phyloP scores from a whole-genome alignment of 1,140 invertebrate genomes.

The Procambarus virginalis region DNA sequence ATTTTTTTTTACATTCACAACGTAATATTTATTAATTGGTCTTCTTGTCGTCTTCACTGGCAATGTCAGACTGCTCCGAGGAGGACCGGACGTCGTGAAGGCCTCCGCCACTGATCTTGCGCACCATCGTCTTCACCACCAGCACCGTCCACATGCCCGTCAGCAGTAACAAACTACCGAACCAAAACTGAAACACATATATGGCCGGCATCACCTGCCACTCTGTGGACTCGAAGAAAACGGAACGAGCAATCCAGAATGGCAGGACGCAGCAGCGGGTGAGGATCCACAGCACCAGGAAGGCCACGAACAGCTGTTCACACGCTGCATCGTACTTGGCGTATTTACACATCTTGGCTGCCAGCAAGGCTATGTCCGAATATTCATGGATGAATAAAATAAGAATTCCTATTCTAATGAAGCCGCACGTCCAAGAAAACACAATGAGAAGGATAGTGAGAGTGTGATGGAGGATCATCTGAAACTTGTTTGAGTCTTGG shows the following conservation, averaged over 20 bases:
- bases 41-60: too few species aligned
- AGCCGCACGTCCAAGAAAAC: constrained; percentile 95
- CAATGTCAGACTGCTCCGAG: background rate
- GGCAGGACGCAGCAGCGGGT: constrained; percentile 91
- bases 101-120: background rate
- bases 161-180: constrained; percentile 27
- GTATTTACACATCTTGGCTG: constrained; percentile 94
- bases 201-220: constrained; percentile 94
- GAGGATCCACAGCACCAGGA: constrained; percentile 90
- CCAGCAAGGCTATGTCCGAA: constrained; percentile 84
- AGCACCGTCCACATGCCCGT: constrained; percentile 51
- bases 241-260: constrained; percentile 87
- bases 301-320: constrained; percentile 89
- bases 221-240: constrained; percentile 87
- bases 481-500: constrained; percentile 30
- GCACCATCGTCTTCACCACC: constrained; percentile 1
- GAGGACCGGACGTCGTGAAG: background rate
- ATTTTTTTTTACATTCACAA: too few species aligned
- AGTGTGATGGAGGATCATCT: constrained; percentile 80
- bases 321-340: constrained; percentile 87
- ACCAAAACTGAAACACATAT: constrained; percentile 90
- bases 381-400: constrained; percentile 94
- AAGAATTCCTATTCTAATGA: constrained; percentile 91
- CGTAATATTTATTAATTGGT: too few species aligned
- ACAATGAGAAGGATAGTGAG: constrained; percentile 73